Percentiles rank a stretch among this genome's conserved stretches.
These are phyloP conservation scores for Drosophila vallismaia DNA, from an alignment of 2,888 invertebrate genomes.

Conservation along the genomic window DNA sequence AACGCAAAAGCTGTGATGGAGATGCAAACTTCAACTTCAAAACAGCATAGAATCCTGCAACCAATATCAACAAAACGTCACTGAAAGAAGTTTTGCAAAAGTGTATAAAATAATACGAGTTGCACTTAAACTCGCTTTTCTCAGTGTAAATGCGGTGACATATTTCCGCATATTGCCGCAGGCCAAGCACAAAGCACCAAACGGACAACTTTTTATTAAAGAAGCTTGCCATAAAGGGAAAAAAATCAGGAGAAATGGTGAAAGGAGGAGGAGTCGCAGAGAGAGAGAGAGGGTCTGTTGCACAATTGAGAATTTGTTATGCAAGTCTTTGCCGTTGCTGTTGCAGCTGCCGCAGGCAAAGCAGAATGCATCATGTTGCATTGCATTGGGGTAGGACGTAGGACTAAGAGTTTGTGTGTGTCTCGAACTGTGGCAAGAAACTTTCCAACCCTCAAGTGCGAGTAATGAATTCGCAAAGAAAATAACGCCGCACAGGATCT, in stretches of 20 bases:
- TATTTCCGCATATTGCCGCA: conserved; percentile 73
- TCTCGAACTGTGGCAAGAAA: conserved; percentile 8
- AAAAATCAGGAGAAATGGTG: conserved; percentile 3
- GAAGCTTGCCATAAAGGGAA: conserved; percentile 17
- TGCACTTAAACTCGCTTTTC: not conserved
- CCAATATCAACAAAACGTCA: conserved; percentile 11
- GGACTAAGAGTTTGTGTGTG: conserved; percentile 38
- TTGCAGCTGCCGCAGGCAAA: conserved; percentile 55
- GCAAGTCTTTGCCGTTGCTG: conserved; percentile 64
- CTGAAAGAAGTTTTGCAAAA: not conserved
- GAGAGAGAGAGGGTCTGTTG: conserved; percentile 49
- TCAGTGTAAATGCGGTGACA: conserved; percentile 59
- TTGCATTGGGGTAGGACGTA: conserved; percentile 72
- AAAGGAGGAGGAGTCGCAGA: not conserved
- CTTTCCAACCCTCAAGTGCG: conserved; percentile 41
- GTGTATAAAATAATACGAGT: too few species aligned
- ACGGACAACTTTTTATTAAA: conserved; percentile 58
- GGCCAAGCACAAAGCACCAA: conserved; percentile 57
- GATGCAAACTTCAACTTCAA: conserved; percentile 74
- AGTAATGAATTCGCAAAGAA: conserved; percentile 25
- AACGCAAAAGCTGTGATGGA: conserved; percentile 41
- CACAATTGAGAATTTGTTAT: conserved; percentile 79
- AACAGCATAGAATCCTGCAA: conserved; percentile 39
- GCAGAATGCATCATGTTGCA: conserved; percentile 58
- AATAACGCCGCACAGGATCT: conserved; percentile 13